Percentiles rank a stretch among this genome's conserved stretches.
phyloP scores from a whole-genome alignment of 2,113 vertebrate species.

The Plecturocebus donacophilus region DNA sequence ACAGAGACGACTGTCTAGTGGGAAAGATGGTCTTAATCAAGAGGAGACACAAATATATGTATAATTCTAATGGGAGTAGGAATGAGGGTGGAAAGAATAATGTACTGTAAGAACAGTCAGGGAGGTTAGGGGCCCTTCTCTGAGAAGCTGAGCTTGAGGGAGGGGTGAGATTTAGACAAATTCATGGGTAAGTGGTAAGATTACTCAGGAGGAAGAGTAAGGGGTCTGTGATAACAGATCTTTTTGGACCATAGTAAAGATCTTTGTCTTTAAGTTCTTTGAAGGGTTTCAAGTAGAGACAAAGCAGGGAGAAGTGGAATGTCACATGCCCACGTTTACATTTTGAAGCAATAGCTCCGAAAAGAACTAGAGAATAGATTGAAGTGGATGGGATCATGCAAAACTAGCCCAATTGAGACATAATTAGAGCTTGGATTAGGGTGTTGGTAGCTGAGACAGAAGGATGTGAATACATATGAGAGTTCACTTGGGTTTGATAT shows the following conservation, averaged over 20 bases:
- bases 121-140: neutral
- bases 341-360: neutral
- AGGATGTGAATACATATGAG: too few species aligned
- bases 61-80: neutral
- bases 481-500: neutral
- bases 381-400: neutral
- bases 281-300: neutral
- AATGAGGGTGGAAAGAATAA: neutral
- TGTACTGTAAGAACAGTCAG: neutral
- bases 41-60: neutral
- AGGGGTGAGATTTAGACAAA: neutral
- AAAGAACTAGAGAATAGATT: neutral
- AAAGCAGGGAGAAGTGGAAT: neutral
- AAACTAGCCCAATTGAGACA: too few species aligned
- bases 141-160: neutral
- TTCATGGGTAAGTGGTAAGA: neutral
- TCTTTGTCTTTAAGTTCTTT: neutral
- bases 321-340: neutral
- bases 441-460: neutral
- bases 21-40: neutral
- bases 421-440: neutral
- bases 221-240: rapidly evolving
- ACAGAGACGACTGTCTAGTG: neutral
- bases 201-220: neutral
- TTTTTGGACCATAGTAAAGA: neutral